Conservation (phyloP, 2,797 vertebrate species). For the Champsocephalus gunnari region DNA sequence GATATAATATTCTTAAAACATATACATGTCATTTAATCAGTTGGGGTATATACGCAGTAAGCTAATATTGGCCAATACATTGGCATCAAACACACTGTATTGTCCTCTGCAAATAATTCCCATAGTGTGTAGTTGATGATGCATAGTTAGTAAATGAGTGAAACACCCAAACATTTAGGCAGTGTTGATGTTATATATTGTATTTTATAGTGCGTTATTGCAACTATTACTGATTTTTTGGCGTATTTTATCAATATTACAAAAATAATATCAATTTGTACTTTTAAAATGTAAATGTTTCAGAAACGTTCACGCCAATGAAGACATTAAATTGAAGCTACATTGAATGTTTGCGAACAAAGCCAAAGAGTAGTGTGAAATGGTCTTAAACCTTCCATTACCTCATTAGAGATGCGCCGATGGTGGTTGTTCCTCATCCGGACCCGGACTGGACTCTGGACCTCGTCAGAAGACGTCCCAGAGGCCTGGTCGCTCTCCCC, state of each 20-base stretch:
- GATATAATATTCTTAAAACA: too few relatives aligned
- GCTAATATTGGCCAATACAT: neutral
- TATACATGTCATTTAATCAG: too few relatives aligned
- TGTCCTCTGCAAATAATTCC: neutral
- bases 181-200: too few relatives aligned
- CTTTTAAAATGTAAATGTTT: too few relatives aligned
- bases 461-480: constrained; percentile 88
- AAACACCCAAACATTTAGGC: too few relatives aligned
- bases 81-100: neutral
- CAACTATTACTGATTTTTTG: too few relatives aligned
- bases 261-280: too few relatives aligned
- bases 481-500: constrained; percentile 90
- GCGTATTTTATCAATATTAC: neutral
- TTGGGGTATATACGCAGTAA: neutral
- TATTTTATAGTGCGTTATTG: too few relatives aligned
- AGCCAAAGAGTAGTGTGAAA: neutral
- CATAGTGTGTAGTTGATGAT: neutral
- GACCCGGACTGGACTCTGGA: constrained; percentile 88
- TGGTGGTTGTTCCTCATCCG: constrained; percentile 87
- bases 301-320: too few relatives aligned
- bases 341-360: neutral
- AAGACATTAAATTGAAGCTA: too few relatives aligned
- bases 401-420: constrained; percentile 87
- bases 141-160: too few relatives aligned
- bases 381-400: constrained; percentile 49